phyloP scores from a whole-genome alignment of 2,888 invertebrate genomes.

The Volucella bombylans region DNA sequence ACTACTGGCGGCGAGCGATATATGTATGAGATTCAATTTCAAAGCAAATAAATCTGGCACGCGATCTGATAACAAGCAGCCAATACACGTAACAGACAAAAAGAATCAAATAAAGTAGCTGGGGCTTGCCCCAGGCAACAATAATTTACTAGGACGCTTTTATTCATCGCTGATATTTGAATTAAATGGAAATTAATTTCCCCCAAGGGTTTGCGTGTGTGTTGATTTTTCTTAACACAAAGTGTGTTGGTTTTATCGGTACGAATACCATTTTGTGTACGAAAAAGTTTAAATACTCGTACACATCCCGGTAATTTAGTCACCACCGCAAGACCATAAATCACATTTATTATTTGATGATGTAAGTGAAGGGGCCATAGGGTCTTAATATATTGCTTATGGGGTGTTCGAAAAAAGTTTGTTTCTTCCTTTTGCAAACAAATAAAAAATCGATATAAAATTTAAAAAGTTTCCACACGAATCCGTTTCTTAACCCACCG shows the following conservation, averaged over 20 bases:
- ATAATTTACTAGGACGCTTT: slow-evolving; percentile 46
- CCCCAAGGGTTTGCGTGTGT: slow-evolving; percentile 36
- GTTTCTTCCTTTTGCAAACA: not conserved
- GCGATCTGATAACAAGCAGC: slow-evolving; percentile 17
- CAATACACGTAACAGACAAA: slow-evolving; percentile 13
- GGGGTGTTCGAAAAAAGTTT: not conserved
- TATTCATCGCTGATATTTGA: slow-evolving; percentile 51
- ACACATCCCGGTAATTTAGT: slow-evolving; percentile 11
- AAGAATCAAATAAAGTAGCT: slow-evolving; percentile 34
- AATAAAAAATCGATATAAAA: slow-evolving; percentile 18
- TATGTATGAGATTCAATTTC: slow-evolving; percentile 31
- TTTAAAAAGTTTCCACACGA: slow-evolving; percentile 2
- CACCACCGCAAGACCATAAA: slow-evolving; percentile 30
- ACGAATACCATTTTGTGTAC: slow-evolving; percentile 3
- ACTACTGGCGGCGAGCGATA: slow-evolving; percentile 8
- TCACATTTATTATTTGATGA: slow-evolving; percentile 21
- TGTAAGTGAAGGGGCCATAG: not conserved
- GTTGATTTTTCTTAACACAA: slow-evolving; percentile 9
- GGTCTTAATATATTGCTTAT: slow-evolving; percentile 9
- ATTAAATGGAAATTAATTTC: slow-evolving; percentile 50
- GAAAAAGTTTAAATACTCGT: slow-evolving; percentile 14
- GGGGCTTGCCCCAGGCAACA: slow-evolving; percentile 21
- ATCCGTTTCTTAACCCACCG: not conserved
- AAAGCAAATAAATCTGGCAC: slow-evolving; percentile 39
- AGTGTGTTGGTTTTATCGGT: not conserved